Base-by-base conservation (phyloP, 2,113 vertebrate species). In the Petrocephalus zakoni region DNA sequence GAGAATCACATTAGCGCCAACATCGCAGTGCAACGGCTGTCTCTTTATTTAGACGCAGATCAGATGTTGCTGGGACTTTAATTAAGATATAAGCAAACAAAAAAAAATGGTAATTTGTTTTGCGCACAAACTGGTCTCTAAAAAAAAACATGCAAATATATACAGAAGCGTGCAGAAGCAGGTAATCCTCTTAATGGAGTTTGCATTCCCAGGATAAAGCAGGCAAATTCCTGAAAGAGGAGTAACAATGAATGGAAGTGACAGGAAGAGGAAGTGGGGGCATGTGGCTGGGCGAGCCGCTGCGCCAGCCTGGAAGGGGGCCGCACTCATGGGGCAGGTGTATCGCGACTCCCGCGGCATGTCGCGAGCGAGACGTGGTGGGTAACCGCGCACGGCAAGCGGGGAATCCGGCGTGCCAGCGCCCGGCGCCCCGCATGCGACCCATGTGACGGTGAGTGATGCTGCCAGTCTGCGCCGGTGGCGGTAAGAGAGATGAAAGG, bases 171-270 rank as follows among this genome's bases (percentile, higher is more conserved):
- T 34, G 37, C 72, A 78, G 72, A 78, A 78, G 72, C 72, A 78
- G 72, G 72, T 78, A 78, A 78, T 78, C 72, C 72, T 78, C 72
- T 78, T 78, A 78, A 78, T 78, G 34, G 72, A 78, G 72, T 42
- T 78, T 78, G 72, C 72, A 19, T 78, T 78, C 72, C 72, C 29
- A 5, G 72, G 72, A 78, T 78, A 78, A 78, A 78, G 5, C 34
- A 29, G 13, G 29, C 72, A 42, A 78, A 78, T 42, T 78, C 72
- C 72, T 78, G 7, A 37, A 78, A 78, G 15, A 34, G 72, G 72
- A 37, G 72, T 78, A 78, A 78, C 72, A 78, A 78, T 42, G 72
- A 78, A 78, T 78, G 72, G 72, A 42, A 42, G 72, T 42, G 72
- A 78, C 15, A 37, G 72, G 72, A 78, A 42, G 15, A 78, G 72